Percentiles rank a stretch among this genome's conserved stretches.
Evolutionary conservation across 1,140 invertebrate species (phyloP).

Genomic region (Pseudomyrmex pallidus): DNA sequence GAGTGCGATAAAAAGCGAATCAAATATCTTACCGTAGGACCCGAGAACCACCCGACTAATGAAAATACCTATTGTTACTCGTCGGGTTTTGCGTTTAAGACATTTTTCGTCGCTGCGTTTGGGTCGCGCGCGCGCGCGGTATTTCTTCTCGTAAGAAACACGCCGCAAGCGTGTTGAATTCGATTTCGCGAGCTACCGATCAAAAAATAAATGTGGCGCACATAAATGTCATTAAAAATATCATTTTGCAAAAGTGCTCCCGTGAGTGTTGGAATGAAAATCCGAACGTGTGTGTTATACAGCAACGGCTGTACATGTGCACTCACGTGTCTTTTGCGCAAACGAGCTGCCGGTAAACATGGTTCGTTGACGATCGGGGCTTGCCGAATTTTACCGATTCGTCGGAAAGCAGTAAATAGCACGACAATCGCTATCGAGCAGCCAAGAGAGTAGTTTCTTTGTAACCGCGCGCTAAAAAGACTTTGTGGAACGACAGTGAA

Average conservation of each 20-base stretch:
- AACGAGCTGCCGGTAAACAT: too few species aligned
- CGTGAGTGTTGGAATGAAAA: neutral
- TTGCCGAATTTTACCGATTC: too few species aligned
- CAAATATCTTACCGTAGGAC: conserved; percentile 71
- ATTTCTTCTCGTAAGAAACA: conserved; percentile 51
- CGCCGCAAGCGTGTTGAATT: neutral
- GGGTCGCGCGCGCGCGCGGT: conserved; percentile 52
- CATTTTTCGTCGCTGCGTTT: conserved; percentile 65
- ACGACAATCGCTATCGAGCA: too few species aligned
- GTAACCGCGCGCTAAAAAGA: too few species aligned
- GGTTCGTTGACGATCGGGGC: too few species aligned
- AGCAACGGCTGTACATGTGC: too few species aligned
- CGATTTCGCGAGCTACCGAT: neutral
- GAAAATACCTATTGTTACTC: conserved; percentile 75
- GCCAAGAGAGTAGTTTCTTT: too few species aligned
- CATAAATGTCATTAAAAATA: neutral
- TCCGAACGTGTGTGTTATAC: neutral
- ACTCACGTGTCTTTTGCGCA: too few species aligned
- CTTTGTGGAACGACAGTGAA: too few species aligned
- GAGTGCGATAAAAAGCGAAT: conserved; percentile 74
- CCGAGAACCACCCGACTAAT: conserved; percentile 67
- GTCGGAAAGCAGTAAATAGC: too few species aligned
- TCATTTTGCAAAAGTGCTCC: neutral
- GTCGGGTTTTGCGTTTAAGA: conserved; percentile 66
- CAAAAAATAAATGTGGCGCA: conserved; percentile 1